Evolutionary conservation across 2,888 invertebrate genomes (phyloP).

Genomic region (Drosophila neonasuta): DNA sequence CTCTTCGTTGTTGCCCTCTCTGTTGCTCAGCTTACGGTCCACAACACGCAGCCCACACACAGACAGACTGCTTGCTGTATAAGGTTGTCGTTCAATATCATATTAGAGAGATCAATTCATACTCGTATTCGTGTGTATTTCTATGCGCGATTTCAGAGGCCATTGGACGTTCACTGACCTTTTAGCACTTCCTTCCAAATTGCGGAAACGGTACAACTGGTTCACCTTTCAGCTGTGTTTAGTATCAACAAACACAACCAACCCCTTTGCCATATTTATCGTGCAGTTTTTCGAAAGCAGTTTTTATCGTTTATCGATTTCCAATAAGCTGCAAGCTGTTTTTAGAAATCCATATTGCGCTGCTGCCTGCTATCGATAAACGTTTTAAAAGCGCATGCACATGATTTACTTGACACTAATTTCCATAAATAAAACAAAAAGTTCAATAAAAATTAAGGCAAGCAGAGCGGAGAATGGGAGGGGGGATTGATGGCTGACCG

Average conservation of each 20-base stretch:
- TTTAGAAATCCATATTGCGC: slow-evolving; percentile 46
- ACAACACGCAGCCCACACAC: slow-evolving; percentile 31
- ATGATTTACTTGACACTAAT: slow-evolving; percentile 79
- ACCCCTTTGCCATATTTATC: slow-evolving; percentile 11
- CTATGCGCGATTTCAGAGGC: slow-evolving; percentile 47
- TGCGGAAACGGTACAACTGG: slow-evolving; percentile 50
- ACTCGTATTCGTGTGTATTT: slow-evolving; percentile 1
- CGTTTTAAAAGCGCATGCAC: slow-evolving; percentile 58
- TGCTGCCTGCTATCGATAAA: slow-evolving; percentile 14
- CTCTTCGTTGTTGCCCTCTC: not conserved
- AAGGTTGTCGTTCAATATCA: slow-evolving; percentile 37
- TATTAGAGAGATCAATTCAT: slow-evolving; percentile 30
- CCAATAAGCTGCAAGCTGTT: slow-evolving; percentile 41
- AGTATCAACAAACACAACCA: slow-evolving; percentile 3
- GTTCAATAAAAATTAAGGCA: slow-evolving; percentile 56
- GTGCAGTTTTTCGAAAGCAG: slow-evolving; percentile 31
- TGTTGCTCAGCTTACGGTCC: slow-evolving; percentile 7
- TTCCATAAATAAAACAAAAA: slow-evolving; percentile 73
- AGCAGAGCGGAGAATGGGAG: not conserved
- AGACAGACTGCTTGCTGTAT: slow-evolving; percentile 26
- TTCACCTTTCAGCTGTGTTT: slow-evolving; percentile 51
- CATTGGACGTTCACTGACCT: slow-evolving; percentile 71
- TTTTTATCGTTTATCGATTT: slow-evolving; percentile 49
- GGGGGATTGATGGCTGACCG: not conserved
- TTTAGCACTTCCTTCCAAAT: slow-evolving; percentile 59